Evolutionary conservation across 2,888 invertebrate genomes (phyloP).

Genomic region (Sphaeridia pumilis): DNA sequence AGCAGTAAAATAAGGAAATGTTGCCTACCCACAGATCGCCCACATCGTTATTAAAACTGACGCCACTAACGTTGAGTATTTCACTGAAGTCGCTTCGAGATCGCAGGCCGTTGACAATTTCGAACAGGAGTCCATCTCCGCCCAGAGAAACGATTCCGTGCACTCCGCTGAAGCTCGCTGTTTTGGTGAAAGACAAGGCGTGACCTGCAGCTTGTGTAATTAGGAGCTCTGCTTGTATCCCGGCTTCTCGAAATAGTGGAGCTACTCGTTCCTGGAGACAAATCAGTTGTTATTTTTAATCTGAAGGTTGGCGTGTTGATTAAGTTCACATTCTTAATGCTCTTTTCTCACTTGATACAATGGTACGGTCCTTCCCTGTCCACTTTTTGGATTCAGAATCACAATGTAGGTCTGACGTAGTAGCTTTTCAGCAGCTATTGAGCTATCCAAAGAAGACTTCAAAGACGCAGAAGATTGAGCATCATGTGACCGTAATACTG

Average conservation of each 20-base stretch:
- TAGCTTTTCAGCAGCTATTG: conserved; percentile 11
- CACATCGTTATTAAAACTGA: too few species aligned
- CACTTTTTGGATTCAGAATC: conserved; percentile 86
- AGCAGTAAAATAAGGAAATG: too few species aligned
- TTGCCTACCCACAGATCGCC: too few species aligned
- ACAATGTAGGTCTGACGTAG: conserved; percentile 48
- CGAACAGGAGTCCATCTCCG: conserved; percentile 45
- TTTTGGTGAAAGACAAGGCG: conserved; percentile 66
- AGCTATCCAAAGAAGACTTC: conserved; percentile 1
- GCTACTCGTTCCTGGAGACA: too few species aligned
- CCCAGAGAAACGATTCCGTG: conserved; percentile 58
- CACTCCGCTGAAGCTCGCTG: conserved; percentile 62
- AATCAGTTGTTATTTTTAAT: too few species aligned
- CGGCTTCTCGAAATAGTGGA: conserved; percentile 76
- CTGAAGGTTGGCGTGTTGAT: too few species aligned
- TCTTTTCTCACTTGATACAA: conserved; percentile 68
- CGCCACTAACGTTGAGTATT: conserved; percentile 25
- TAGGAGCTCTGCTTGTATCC: conserved; percentile 71
- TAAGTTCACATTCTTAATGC: too few species aligned
- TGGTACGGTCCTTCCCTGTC: conserved; percentile 76
- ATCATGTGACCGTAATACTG: too few species aligned
- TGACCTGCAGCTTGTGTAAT: conserved; percentile 77
- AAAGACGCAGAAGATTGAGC: background rate
- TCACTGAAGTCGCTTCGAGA: conserved; percentile 19
- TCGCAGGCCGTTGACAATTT: conserved; percentile 39